A percentile compares a stretch with the other conserved stretches of the same genome.
Evolutionary conservation across 2,797 vertebrate species (phyloP).

Genomic region (Sternotherus odoratus): DNA sequence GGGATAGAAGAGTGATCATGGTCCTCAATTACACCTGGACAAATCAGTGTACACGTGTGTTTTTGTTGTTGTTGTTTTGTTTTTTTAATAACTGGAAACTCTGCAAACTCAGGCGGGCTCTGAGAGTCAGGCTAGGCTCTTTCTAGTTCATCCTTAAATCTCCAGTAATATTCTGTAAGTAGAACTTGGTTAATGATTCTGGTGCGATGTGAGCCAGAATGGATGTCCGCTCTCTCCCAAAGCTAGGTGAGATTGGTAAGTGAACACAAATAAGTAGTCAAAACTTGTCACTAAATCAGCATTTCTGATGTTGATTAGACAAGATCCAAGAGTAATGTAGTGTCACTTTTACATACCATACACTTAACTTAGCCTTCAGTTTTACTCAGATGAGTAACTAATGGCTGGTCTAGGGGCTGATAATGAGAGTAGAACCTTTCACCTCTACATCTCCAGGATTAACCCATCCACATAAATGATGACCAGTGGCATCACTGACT

Average conservation of each 20-base stretch:
- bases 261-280: not conserved
- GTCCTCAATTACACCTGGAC: not conserved
- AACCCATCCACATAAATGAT: not conserved
- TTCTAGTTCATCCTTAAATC: conserved; percentile 30
- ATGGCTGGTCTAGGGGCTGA: not conserved
- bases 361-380: not conserved
- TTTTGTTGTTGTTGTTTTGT: no score
- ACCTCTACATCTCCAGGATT: not conserved
- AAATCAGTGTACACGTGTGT: not conserved
- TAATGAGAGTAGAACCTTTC: not conserved
- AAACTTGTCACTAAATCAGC: not conserved
- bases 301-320: not conserved
- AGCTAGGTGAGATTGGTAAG: not conserved
- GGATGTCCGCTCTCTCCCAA: not conserved
- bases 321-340: not conserved
- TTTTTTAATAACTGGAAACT: not conserved
- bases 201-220: not conserved
- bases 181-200: not conserved
- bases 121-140: not conserved
- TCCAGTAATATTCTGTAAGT: not conserved
- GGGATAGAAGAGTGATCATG: not conserved
- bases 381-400: not conserved
- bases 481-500: not conserved
- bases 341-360: not conserved
- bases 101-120: not conserved